A percentile compares a stretch with the other conserved stretches of the same genome.
These are phyloP conservation scores for Bicyclus anynana DNA, from an alignment of 1,140 invertebrate species.

Conservation along the genomic window DNA sequence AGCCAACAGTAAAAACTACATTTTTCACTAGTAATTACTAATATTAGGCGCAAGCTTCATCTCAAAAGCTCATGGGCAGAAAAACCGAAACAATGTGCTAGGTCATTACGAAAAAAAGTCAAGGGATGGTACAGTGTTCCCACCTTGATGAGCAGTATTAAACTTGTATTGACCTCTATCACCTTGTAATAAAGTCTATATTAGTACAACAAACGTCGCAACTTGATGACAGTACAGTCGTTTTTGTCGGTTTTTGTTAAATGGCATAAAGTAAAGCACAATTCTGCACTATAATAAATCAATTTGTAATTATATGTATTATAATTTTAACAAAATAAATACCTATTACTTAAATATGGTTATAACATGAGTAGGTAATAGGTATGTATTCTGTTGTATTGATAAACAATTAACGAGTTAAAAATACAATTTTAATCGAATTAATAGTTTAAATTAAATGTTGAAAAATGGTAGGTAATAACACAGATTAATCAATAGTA, in stretches of 20 bases:
- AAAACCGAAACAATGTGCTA: conserved; percentile 35
- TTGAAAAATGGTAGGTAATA: no score
- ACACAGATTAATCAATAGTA: no score
- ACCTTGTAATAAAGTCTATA: neutral
- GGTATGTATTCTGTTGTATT: no score
- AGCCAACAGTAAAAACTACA: conserved; percentile 26
- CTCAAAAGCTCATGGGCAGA: conserved; percentile 25
- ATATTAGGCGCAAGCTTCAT: conserved; percentile 42
- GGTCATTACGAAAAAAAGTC: conserved; percentile 38
- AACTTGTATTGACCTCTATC: neutral
- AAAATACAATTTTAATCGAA: no score
- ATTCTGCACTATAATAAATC: conserved; percentile 16
- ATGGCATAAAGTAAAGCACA: neutral
- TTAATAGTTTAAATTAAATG: no score
- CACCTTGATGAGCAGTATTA: neutral
- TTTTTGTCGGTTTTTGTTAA: conserved; percentile 1
- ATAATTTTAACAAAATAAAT: conserved; percentile 1
- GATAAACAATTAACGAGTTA: no score
- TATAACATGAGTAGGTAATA: no score
- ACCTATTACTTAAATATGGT: no score
- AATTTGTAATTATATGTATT: conserved; percentile 3
- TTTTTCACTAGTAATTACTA: conserved; percentile 50
- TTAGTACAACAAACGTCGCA: neutral
- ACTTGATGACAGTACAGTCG: neutral
- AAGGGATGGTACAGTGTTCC: conserved; percentile 4